Base-by-base conservation (phyloP, 2,888 invertebrate species). In the Dermolepida albohirtum region DNA sequence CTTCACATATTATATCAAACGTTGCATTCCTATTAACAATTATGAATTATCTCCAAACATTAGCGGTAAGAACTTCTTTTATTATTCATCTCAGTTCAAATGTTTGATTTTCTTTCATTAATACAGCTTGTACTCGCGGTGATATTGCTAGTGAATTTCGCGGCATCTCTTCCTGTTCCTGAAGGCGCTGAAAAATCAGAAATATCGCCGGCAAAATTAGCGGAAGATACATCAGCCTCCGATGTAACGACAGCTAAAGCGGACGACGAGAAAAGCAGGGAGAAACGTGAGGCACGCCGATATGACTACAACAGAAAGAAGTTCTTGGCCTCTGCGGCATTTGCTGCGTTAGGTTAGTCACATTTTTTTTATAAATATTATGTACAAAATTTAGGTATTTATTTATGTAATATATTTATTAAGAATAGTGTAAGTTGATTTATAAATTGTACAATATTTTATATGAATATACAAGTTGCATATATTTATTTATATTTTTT, bases 281-380 rank as follows among this genome's bases (percentile, higher is more conserved):
- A 62, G 14, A 59, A 39, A 14, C 59, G 59, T 62, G 59, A 62
- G n/a, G 59, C 59, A 10, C 27, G 59, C 0, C n/a, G 59, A 47
- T 62, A 44, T 16, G 47, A 47, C 11, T 29, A 47, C 8, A 54
- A 27, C 16, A 57, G 59, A 16, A 62, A 29, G 59, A 62, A 62
- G 34, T 62, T 62, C 16, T n/a, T 62, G 5, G 47, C 29, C 2
- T 62, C 59, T 0, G 59, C 59, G 8, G 59, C 59, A 6, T 62
- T 62, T 39, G 59, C 59, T n/a, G 59, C 59, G 8, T 55, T 55
- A 55, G 55, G 55, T 40, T 55, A 41, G 17, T 27, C 1, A 47
- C 14, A 14, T 12, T 5, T 22, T 11, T 27, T 2, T 34, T 14
- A n/a, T 52, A 29, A 8, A 27, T 27, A 50, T 17, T 8, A 22